Conservation (phyloP, 53 echinoderm and acorn worm species). For the Temnopleurus reevesii region DNA sequence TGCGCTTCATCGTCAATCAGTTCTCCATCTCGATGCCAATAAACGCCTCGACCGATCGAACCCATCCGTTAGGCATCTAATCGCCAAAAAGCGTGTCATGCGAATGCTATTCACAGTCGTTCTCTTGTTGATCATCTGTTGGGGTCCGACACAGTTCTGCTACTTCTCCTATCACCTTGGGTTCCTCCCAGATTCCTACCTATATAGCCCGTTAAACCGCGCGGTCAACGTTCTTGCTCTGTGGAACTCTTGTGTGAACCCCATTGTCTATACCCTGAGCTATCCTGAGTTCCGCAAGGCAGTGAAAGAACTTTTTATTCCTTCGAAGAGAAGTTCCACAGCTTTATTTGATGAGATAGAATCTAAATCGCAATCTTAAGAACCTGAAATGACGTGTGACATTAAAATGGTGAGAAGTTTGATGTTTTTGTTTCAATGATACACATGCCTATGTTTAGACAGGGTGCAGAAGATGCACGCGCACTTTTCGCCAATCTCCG, state of each 20-base stretch:
- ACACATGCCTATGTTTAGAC: too few species aligned
- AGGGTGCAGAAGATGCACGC: too few species aligned
- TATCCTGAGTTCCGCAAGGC: constrained; percentile 62
- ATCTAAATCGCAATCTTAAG: too few species aligned
- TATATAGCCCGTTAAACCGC: constrained; percentile 49
- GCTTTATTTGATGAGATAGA: too few species aligned
- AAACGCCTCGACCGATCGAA: constrained; percentile 40
- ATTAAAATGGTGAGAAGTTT: too few species aligned
- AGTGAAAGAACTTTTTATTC: neutral
- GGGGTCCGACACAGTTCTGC: constrained; percentile 61
- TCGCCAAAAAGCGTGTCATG: constrained; percentile 59
- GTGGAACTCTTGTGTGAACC: constrained; percentile 65
- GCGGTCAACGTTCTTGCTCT: constrained; percentile 53
- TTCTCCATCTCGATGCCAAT: too few species aligned
- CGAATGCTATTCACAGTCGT: constrained; percentile 57
- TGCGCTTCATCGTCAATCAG: constrained; percentile 54
- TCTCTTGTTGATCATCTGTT: constrained; percentile 60
- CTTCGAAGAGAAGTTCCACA: too few species aligned
- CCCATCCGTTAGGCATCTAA: constrained; percentile 20
- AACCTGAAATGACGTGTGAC: too few species aligned
- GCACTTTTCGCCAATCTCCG: too few species aligned
- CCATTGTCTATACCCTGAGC: constrained; percentile 59
- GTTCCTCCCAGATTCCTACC: constrained; percentile 44
- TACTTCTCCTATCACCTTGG: constrained; percentile 65
- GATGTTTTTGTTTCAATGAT: too few species aligned